Evolutionary conservation across 2,888 invertebrate species (phyloP).

Genomic region (Geophilus truncorum): DNA sequence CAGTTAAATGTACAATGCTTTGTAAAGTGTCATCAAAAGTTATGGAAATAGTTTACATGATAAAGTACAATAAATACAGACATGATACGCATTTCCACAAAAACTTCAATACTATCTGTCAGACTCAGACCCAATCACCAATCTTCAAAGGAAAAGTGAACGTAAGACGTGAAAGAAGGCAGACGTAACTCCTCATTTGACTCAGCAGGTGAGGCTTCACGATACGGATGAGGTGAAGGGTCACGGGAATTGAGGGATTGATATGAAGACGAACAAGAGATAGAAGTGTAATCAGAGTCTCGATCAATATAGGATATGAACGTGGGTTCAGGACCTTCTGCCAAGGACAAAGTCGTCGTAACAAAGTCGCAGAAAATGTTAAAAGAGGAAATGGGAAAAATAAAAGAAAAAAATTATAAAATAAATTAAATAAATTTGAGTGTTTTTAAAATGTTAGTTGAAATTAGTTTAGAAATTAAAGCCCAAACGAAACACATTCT

Average conservation of each 20-base stretch:
- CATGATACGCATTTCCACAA: background rate
- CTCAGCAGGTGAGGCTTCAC: slow-evolving; percentile 3
- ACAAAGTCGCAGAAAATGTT: too few species aligned
- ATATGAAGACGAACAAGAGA: background rate
- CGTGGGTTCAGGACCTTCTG: background rate
- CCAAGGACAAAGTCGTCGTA: background rate
- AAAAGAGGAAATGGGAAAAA: background rate
- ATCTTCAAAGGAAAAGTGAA: background rate
- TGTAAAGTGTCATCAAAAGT: background rate
- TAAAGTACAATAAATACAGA: background rate
- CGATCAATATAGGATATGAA: slow-evolving; percentile 1
- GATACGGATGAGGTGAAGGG: background rate
- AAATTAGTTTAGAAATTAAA: background rate
- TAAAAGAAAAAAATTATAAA: background rate
- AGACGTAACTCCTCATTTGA: background rate
- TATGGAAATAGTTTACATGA: background rate
- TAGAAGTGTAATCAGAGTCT: background rate
- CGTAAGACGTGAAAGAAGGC: background rate
- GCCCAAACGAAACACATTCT: background rate
- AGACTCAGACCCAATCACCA: background rate
- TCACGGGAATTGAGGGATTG: slow-evolving; percentile 5
- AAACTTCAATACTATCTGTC: background rate
- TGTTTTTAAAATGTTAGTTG: background rate
- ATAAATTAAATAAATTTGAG: background rate
- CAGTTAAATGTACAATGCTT: background rate